These are phyloP conservation scores for Micoletzkya japonica DNA, from an alignment of 2,888 invertebrate species.

Conservation along the genomic window DNA sequence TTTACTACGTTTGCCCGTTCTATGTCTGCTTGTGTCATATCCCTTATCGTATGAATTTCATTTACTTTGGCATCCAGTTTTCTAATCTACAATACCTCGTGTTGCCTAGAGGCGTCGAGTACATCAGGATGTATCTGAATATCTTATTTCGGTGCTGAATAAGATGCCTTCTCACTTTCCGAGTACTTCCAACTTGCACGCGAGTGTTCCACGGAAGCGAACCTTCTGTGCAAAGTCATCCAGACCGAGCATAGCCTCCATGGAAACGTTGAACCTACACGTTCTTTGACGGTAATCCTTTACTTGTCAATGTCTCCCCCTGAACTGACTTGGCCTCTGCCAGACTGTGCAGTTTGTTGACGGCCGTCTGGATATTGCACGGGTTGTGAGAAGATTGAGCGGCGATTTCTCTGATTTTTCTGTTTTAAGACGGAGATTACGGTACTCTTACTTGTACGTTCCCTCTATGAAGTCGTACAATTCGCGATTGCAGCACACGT, in stretches of 20 bases:
- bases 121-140: constrained; percentile 26
- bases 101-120: constrained; percentile 5
- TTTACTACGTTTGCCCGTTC: too few relatives aligned
- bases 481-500: constrained; percentile 26
- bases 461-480: constrained; percentile 28
- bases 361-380: constrained; percentile 20
- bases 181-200: constrained; percentile 25
- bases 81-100: too few relatives aligned
- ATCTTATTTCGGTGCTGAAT: not conserved
- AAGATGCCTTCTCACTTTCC: constrained; percentile 18
- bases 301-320: not conserved
- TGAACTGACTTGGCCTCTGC: constrained; percentile 8
- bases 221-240: constrained; percentile 29
- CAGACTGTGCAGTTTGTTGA: not conserved
- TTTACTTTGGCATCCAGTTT: too few relatives aligned
- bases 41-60: not conserved
- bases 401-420: constrained; percentile 1
- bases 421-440: not conserved
- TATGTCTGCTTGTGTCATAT: too few relatives aligned
- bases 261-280: constrained; percentile 24
- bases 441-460: not conserved
- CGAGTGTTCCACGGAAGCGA: constrained; percentile 28
- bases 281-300: not conserved
- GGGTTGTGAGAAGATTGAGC: constrained; percentile 13
- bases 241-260: constrained; percentile 24